Conservation (phyloP, 1,140 invertebrate genomes). For the Anastrepha obliqua region DNA sequence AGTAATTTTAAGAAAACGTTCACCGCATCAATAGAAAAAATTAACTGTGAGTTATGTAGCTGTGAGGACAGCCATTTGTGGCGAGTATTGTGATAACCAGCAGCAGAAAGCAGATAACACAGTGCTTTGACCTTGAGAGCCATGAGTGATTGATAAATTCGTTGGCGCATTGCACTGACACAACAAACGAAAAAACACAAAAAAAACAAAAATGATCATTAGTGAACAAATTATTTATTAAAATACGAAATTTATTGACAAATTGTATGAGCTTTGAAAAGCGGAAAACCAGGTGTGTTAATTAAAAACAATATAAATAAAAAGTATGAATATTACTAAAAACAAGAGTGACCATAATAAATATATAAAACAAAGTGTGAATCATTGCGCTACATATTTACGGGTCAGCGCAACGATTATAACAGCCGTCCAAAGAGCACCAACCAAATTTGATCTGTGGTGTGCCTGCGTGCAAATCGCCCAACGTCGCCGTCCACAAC, state of each 20-base stretch:
- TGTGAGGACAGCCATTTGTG: neutral
- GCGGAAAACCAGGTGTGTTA: neutral
- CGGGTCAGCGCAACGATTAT: neutral
- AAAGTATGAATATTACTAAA: neutral
- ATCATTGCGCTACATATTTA: neutral
- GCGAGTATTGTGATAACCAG: neutral
- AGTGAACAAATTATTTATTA: neutral
- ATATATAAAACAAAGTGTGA: conserved; percentile 33
- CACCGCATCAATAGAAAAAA: neutral
- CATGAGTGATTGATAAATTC: conserved; percentile 4
- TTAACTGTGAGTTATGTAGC: neutral
- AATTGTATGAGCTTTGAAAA: neutral
- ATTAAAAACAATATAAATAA: neutral
- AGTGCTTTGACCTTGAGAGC: conserved; percentile 12
- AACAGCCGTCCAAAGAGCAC: conserved; percentile 24
- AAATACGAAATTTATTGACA: neutral
- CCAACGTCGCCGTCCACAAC: neutral
- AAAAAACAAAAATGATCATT: neutral
- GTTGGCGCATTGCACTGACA: neutral
- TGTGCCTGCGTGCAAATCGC: neutral
- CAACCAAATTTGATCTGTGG: neutral
- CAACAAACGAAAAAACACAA: neutral
- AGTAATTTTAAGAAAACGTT: neutral
- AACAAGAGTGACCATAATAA: neutral
- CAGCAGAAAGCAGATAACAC: conserved; percentile 5